Evolutionary conservation across 1,140 invertebrate species (phyloP).

Genomic region (Eupeodes corollae): DNA sequence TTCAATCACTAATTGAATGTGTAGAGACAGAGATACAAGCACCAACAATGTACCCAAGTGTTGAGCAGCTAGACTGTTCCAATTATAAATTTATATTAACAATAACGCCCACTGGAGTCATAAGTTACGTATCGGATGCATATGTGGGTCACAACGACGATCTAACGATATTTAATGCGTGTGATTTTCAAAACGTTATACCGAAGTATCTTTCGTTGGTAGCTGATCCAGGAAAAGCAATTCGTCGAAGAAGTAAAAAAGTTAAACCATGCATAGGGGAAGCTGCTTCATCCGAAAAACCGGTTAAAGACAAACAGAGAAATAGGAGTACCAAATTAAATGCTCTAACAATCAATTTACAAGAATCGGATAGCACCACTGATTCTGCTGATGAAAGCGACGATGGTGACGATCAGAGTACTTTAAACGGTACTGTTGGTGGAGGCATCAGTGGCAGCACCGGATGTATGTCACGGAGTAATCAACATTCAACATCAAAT

Average conservation of each 20-base stretch:
- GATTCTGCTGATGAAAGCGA: constrained; percentile 14
- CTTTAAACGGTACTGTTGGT: constrained; percentile 7
- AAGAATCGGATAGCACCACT: constrained; percentile 9
- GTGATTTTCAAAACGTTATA: constrained; percentile 22
- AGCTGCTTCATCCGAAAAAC: not conserved
- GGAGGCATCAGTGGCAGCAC: too few relatives aligned
- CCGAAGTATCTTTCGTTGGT: constrained; percentile 28
- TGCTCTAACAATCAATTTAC: not conserved
- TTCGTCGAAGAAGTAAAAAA: constrained; percentile 6
- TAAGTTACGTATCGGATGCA: constrained; percentile 28
- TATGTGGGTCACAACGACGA: constrained; percentile 28
- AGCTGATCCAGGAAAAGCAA: constrained; percentile 25
- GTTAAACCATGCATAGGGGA: not conserved
- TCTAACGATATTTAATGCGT: constrained; percentile 26
- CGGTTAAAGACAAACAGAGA: not conserved
- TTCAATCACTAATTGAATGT: constrained; percentile 31
- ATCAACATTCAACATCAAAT: not conserved
- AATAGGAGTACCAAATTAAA: not conserved
- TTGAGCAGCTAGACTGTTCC: constrained; percentile 16
- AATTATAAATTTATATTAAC: constrained; percentile 32
- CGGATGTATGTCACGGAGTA: too few relatives aligned
- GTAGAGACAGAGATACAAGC: constrained; percentile 23
- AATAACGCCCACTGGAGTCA: constrained; percentile 25
- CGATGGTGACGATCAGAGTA: constrained; percentile 6
- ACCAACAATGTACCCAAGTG: constrained; percentile 6